Percentiles rank a stretch among this genome's conserved stretches.
phyloP scores from a whole-genome alignment of 2,113 vertebrate genomes.

The Phalacrocorax pelagicus region DNA sequence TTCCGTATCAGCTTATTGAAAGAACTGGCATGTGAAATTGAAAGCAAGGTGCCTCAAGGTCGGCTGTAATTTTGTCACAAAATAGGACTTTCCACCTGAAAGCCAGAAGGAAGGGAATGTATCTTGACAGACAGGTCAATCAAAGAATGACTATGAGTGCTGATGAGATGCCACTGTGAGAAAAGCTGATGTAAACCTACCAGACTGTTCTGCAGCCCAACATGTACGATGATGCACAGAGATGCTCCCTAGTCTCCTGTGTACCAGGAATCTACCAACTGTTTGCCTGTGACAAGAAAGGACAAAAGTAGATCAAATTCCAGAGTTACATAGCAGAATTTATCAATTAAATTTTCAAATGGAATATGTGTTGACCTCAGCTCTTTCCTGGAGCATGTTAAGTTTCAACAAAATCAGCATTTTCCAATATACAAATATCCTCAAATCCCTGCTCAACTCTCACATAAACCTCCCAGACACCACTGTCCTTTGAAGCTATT shows the following conservation, averaged over 20 bases:
- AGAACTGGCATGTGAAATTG: background rate
- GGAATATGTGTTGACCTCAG: background rate
- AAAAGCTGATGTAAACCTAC: background rate
- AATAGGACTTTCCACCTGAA: background rate
- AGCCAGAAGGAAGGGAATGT: background rate
- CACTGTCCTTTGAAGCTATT: background rate
- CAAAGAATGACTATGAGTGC: background rate
- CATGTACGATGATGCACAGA: rapidly evolving
- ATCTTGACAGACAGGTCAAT: background rate
- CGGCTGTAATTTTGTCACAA: background rate
- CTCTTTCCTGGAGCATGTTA: background rate
- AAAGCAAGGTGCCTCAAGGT: background rate
- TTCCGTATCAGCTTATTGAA: background rate
- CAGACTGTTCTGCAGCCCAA: background rate
- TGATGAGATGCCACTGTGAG: background rate
- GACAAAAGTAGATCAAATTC: background rate
- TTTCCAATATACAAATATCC: background rate
- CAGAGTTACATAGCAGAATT: background rate
- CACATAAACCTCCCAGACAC: background rate
- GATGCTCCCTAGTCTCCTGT: background rate
- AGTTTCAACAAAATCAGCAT: background rate
- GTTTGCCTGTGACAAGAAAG: background rate
- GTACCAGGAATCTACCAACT: background rate
- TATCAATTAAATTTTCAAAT: background rate
- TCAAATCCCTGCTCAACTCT: background rate